phyloP scores from a whole-genome alignment of 2,888 invertebrate species.

The Pachliopta kotzebuea region DNA sequence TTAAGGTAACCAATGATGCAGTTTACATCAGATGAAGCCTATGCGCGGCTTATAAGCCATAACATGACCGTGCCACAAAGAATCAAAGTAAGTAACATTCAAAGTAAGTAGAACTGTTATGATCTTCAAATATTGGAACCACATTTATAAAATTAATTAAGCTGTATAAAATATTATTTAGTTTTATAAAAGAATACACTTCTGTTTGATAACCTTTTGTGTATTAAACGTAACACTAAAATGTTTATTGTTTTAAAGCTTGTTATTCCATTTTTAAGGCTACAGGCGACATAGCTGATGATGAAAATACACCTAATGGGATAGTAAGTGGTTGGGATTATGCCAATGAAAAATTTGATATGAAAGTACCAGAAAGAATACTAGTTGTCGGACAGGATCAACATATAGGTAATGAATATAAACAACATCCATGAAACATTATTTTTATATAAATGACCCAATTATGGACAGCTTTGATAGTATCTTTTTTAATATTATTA shows the following conservation, averaged over 20 bases:
- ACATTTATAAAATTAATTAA: too few relatives aligned
- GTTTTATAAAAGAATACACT: too few relatives aligned
- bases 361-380: constrained; percentile 97
- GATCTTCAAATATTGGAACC: not conserved
- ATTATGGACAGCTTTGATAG: too few relatives aligned
- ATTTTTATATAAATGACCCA: not conserved
- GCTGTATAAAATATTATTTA: too few relatives aligned
- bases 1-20: constrained; percentile 34
- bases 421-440: not conserved
- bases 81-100: constrained; percentile 58
- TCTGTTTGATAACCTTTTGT: too few relatives aligned
- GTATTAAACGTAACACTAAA: too few relatives aligned
- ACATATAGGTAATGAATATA: constrained; percentile 72
- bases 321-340: constrained; percentile 82
- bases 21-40: constrained; percentile 70
- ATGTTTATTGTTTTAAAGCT: not conserved
- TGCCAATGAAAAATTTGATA: constrained; percentile 88
- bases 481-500: too few relatives aligned
- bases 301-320: constrained; percentile 83
- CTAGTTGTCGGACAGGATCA: constrained; percentile 91
- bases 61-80: constrained; percentile 77
- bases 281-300: constrained; percentile 84
- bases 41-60: constrained; percentile 73
- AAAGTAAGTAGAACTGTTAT: not conserved
- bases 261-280: constrained; percentile 69